These are phyloP conservation scores for Parnassius mnemosyne DNA, from an alignment of 2,888 invertebrate species.

Conservation along the genomic window DNA sequence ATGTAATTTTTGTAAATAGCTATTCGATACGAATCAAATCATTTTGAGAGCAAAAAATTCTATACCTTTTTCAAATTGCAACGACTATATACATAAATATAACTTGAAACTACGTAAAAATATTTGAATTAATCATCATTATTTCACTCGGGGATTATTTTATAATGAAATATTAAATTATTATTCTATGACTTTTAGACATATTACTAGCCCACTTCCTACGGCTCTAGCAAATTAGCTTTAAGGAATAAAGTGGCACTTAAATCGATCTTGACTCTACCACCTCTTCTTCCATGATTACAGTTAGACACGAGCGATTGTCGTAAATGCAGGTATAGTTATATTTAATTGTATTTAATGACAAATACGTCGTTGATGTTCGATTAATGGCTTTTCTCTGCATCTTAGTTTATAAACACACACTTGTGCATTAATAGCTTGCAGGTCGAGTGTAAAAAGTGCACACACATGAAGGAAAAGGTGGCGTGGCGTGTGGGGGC, in stretches of 20 bases:
- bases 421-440: slow-evolving; percentile 54
- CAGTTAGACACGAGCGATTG: slow-evolving; percentile 2
- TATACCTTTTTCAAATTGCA: slow-evolving; percentile 43
- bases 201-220: slow-evolving; percentile 10
- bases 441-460: slow-evolving; percentile 62
- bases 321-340: slow-evolving; percentile 1
- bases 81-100: slow-evolving; percentile 21
- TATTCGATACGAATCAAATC: slow-evolving; percentile 74
- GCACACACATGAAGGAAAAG: slow-evolving; percentile 63
- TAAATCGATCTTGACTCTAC: slow-evolving; percentile 23
- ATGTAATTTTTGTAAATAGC: slow-evolving; percentile 76
- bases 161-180: slow-evolving; percentile 1
- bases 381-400: slow-evolving; percentile 32
- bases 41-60: slow-evolving; percentile 65
- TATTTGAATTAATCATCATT: slow-evolving; percentile 1
- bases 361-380: slow-evolving; percentile 25
- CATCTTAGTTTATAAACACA: slow-evolving; percentile 36
- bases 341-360: slow-evolving; percentile 13
- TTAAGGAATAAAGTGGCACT: slow-evolving; percentile 28
- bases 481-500: slow-evolving; percentile 65
- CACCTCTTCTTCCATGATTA: slow-evolving; percentile 8
- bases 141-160: background rate
- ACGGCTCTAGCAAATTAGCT: slow-evolving; percentile 16
- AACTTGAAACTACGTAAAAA: slow-evolving; percentile 8
- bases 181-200: slow-evolving; percentile 2